Base-by-base conservation (phyloP, 1,140 invertebrate species). In the Orius insidiosus region DNA sequence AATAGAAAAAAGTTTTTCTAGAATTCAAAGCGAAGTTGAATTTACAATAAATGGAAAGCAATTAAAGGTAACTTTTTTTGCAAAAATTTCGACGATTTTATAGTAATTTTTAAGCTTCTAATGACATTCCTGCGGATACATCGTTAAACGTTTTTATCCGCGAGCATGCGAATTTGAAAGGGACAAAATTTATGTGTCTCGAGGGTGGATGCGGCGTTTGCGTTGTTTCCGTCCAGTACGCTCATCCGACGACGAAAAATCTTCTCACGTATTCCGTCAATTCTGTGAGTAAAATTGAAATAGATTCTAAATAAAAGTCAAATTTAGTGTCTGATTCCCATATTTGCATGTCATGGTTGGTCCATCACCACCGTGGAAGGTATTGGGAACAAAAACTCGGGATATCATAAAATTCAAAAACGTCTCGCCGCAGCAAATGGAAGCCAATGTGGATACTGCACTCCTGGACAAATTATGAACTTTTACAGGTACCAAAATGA, bases 131-230 rank as follows among this genome's bases (percentile, higher is more conserved):
- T 15, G 59, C 68, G 0, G 63, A 71, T 18, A 81, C 74, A 6
- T 69, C 74, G 0, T 58, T 84, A 3, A 80, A 81, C 45, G 68
- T 71, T 11, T 84, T 71, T 50, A 72, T 84, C 38, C 64, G 80
- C 2, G 69, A 76, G 14, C 58, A 74, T 53, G 72, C 72, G 1
- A 65, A 74, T 30, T 63, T 85, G 0, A 75, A 69, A 31, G 84
- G 80, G 5, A 86, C 82, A 0, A 87, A 88, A 57, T 67, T 65
- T 4, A 81, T 81, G 75, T 88, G 84, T 54, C 62, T 68, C 6
- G 84, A 89, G 60, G 85, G 82, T 18, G 83, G 83, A 1, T 88
- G 85, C 55, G 85, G 85, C 0, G 70, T 70, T 1, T 89, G 85
- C 56, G 64, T 84, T 14, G 82, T 87, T 1, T 61, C 75, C 5